Conservation (phyloP, 2,797 vertebrate genomes). For the Phrynocephalus guinanensis region DNA sequence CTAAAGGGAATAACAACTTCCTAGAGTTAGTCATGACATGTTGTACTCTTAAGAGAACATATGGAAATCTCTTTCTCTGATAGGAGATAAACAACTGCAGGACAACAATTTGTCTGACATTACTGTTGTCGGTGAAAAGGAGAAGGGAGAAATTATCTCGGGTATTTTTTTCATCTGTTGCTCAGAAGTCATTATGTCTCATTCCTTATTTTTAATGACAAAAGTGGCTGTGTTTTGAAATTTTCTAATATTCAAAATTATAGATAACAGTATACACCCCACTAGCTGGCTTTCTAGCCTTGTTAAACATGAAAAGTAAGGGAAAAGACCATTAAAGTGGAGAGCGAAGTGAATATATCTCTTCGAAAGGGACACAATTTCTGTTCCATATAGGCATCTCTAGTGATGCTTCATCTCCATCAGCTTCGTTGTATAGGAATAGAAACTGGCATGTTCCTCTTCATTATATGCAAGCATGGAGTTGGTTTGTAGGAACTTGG, state of each 20-base stretch:
- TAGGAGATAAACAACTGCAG: conserved; percentile 4
- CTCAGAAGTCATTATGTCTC: conserved; percentile 8
- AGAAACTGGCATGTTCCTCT: neutral
- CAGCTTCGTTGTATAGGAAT: neutral
- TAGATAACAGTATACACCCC: neutral
- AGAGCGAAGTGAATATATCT: conserved; percentile 35
- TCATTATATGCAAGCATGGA: conserved; percentile 37
- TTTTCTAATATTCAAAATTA: conserved; percentile 11
- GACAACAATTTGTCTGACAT: neutral
- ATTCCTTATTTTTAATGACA: neutral
- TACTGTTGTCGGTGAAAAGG: conserved; percentile 2
- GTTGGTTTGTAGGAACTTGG: conserved; percentile 16
- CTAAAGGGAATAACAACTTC: neutral
- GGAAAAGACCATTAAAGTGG: conserved; percentile 2
- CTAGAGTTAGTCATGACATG: rapidly evolving
- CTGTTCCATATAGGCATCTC: neutral
- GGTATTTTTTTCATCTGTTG: neutral
- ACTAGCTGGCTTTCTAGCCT: neutral
- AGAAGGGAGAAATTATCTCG: neutral
- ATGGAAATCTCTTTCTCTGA: rapidly evolving
- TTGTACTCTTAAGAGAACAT: neutral
- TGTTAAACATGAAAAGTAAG: conserved; percentile 12
- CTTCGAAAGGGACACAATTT: conserved; percentile 16
- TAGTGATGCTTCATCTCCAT: neutral
- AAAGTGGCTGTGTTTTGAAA: rapidly evolving